Percentiles rank a stretch among this genome's conserved stretches.
Conservation (phyloP, 1,140 invertebrate species). For the Ctenoplectra terminalis region DNA sequence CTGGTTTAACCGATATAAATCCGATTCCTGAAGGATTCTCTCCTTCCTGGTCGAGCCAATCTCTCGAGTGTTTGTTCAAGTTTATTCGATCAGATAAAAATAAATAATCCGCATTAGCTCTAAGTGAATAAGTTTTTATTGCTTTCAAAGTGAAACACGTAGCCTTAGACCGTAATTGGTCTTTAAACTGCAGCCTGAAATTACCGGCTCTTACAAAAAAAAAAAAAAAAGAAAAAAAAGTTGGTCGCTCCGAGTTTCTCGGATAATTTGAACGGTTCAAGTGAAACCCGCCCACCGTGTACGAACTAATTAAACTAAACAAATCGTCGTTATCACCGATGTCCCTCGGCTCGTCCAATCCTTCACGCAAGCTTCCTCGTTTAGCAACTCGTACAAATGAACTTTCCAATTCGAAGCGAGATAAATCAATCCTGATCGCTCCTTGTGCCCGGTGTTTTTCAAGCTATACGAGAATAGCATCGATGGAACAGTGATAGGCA, state of each 20-base stretch:
- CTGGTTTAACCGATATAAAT: neutral
- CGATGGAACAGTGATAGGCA: no score
- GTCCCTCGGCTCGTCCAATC: neutral
- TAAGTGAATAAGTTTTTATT: constrained; percentile 3
- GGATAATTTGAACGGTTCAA: constrained; percentile 23
- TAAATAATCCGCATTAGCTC: neutral
- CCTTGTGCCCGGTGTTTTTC: no score
- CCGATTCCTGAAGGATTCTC: neutral
- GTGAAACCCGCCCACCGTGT: constrained; percentile 2
- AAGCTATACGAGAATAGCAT: no score
- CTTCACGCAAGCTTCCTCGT: neutral
- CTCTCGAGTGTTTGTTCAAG: neutral
- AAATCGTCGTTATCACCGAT: constrained; percentile 10
- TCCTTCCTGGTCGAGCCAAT: neutral
- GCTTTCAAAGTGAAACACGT: no score
- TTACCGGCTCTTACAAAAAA: neutral
- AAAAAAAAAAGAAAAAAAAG: no score
- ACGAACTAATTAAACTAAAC: constrained; percentile 51
- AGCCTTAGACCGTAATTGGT: neutral
- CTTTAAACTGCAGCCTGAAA: neutral
- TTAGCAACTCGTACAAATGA: neutral
- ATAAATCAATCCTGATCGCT: no score
- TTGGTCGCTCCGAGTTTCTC: constrained; percentile 15
- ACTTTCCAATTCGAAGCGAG: no score
- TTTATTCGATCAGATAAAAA: neutral